A percentile compares a stretch with the other conserved stretches of the same genome.
These are phyloP conservation scores for Oncorhynchus nerka DNA, from an alignment of 2,113 vertebrate genomes.

Conservation along the genomic window DNA sequence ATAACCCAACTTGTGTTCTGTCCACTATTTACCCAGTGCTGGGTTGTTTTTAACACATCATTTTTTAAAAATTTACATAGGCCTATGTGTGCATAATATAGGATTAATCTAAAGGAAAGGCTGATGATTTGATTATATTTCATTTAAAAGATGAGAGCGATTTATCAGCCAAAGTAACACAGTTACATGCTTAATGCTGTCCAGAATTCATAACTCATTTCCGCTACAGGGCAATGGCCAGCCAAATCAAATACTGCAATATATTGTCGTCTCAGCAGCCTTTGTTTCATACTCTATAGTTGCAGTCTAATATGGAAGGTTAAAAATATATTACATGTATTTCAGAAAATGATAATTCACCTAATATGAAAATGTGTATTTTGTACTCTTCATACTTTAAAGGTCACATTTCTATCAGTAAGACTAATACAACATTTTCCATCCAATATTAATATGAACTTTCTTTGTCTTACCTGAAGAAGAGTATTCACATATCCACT, in stretches of 20 bases:
- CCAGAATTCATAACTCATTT: conserved; percentile 57
- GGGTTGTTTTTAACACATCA: too few relatives aligned
- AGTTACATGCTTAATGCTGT: conserved; percentile 57
- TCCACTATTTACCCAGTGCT: too few relatives aligned
- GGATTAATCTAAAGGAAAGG: conserved; percentile 41
- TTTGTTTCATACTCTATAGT: conserved; percentile 60
- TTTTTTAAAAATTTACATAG: too few relatives aligned
- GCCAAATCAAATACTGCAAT: conserved; percentile 62
- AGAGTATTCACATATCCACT: conserved; percentile 5
- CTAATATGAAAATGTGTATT: conserved; percentile 65
- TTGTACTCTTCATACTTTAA: too few relatives aligned
- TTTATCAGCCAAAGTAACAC: conserved; percentile 54
- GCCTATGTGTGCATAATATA: background rate
- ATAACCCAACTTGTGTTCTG: too few relatives aligned
- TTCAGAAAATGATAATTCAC: conserved; percentile 54
- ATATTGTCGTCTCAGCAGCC: conserved; percentile 57
- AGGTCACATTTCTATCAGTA: too few relatives aligned
- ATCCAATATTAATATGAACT: background rate
- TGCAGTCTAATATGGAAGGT: conserved; percentile 65
- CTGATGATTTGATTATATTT: conserved; percentile 38
- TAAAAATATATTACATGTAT: background rate
- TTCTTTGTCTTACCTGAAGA: background rate
- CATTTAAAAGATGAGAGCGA: conserved; percentile 57
- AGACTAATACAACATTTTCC: conserved; percentile 2
- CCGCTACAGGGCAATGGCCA: conserved; percentile 50